These are phyloP conservation scores for Gallinago undulata DNA, from an alignment of 2,113 vertebrate species.

Conservation along the genomic window DNA sequence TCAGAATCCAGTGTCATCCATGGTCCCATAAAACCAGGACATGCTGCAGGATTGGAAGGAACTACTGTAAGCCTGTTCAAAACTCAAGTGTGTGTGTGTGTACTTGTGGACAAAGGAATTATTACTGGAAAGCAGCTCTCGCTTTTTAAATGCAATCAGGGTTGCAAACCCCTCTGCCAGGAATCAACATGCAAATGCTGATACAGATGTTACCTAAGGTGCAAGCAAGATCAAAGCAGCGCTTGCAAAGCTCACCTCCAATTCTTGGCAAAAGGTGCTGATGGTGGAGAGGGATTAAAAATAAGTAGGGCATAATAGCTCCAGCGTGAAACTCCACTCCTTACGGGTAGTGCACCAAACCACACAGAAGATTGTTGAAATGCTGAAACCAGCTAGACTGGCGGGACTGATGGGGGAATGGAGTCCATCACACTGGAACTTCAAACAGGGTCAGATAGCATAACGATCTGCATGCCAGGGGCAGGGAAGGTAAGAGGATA, in stretches of 20 bases:
- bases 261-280: slow-evolving; percentile 8
- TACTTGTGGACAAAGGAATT: not conserved
- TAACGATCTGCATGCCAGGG: not conserved
- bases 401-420: not conserved
- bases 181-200: slow-evolving; percentile 1
- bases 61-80: not conserved
- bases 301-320: slow-evolving; percentile 33
- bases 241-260: not conserved
- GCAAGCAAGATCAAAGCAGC: slow-evolving; percentile 10
- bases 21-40: not conserved
- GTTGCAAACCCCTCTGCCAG: not conserved
- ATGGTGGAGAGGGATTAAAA: slow-evolving; percentile 23
- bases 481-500: slow-evolving; percentile 43
- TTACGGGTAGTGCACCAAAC: not conserved
- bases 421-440: not conserved
- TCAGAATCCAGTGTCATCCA: not conserved
- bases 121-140: not conserved
- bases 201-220: slow-evolving; percentile 11
- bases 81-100: not conserved
- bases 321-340: slow-evolving; percentile 29
- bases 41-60: not conserved
- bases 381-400: slow-evolving; percentile 31
- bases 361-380: slow-evolving; percentile 11
- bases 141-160: not conserved
- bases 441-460: slow-evolving; percentile 28